These are phyloP conservation scores for Melipona bicolor DNA, from an alignment of 2,888 invertebrate species.

Conservation along the genomic window DNA sequence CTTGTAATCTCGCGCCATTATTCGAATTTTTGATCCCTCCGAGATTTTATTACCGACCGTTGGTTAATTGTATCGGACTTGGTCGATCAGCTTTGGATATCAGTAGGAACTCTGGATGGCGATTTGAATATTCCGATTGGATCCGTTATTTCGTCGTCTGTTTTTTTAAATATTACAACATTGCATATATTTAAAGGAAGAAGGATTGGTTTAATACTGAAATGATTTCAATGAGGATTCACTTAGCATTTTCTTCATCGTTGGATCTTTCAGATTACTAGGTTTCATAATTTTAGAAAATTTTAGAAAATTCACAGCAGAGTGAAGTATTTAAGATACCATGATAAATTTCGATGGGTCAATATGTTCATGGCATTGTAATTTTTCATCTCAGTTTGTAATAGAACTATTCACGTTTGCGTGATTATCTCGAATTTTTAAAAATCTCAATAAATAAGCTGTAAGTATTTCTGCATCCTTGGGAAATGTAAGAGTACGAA, in stretches of 20 bases:
- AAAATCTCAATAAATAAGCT: neutral
- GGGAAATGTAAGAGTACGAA: too few species aligned
- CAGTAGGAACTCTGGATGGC: neutral
- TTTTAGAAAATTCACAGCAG: too few species aligned
- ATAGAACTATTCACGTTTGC: neutral
- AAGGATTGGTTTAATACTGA: too few species aligned
- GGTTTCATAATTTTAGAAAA: too few species aligned
- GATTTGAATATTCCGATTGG: neutral
- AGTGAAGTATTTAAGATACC: too few species aligned
- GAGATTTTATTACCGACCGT: neutral
- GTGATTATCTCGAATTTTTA: neutral
- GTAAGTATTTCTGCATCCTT: neutral
- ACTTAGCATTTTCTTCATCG: too few species aligned
- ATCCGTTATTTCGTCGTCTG: too few species aligned
- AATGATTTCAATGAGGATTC: too few species aligned
- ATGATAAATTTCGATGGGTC: too few species aligned
- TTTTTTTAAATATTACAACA: too few species aligned
- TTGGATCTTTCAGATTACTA: too few species aligned
- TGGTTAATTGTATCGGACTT: neutral
- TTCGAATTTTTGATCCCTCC: neutral
- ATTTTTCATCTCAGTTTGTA: neutral
- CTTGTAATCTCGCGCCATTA: neutral
- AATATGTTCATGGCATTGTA: neutral
- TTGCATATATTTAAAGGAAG: too few species aligned
- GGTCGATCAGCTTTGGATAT: neutral